Conservation (phyloP, 2,888 invertebrate genomes). For the Mimachlamys varia region DNA sequence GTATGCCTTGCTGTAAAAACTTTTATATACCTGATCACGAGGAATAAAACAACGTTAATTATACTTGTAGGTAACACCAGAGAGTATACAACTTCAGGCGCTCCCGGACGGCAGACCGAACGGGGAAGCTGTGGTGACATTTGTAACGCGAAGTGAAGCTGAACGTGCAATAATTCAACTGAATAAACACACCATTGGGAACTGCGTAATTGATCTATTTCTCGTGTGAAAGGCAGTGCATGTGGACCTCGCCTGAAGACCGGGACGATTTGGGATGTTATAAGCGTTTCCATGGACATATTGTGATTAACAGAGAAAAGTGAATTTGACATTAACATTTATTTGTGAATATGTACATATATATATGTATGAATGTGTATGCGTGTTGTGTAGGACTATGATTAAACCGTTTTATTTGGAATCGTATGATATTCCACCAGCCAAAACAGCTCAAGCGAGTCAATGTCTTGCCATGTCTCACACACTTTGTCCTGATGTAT, state of each 20-base stretch:
- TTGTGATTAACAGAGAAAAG: background rate
- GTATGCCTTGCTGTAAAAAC: no score
- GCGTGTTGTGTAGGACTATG: background rate
- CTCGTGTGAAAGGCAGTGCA: constrained; percentile 67
- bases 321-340: background rate
- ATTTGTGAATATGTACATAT: background rate
- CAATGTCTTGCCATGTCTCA: constrained; percentile 28
- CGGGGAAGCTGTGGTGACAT: constrained; percentile 82
- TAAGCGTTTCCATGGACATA: background rate
- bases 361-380: background rate
- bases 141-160: constrained; percentile 81
- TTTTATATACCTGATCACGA: no score
- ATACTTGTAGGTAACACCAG: constrained; percentile 80
- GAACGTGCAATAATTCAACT: constrained; percentile 82
- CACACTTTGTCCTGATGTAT: background rate
- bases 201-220: constrained; percentile 82
- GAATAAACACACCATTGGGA: constrained; percentile 81
- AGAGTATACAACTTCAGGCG: constrained; percentile 82
- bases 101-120: constrained; percentile 81
- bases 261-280: background rate
- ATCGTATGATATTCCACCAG: constrained; percentile 10
- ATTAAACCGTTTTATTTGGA: background rate
- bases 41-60: no score
- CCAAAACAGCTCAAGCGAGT: constrained; percentile 34
- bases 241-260: background rate